Conservation (phyloP, 2,888 invertebrate species). For the Hedychridium roseum region DNA sequence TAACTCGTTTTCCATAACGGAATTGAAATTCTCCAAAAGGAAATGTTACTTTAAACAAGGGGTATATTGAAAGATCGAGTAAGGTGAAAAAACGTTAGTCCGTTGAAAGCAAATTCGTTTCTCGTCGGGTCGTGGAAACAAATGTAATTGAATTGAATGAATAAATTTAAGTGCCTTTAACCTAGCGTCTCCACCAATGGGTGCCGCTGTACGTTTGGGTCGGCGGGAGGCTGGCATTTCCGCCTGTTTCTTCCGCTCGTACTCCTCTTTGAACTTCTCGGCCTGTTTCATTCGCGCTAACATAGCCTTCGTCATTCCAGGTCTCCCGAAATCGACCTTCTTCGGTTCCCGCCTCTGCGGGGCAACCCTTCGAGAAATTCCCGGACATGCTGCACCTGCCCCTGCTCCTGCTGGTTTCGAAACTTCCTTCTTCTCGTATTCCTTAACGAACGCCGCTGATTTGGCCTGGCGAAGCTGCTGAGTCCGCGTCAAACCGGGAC, state of each 20-base stretch:
- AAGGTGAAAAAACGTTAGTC: not conserved
- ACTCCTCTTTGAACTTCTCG: slow-evolving; percentile 32
- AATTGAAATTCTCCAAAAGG: no score
- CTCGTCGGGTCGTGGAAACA: no score
- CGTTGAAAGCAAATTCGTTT: not conserved
- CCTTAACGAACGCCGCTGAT: slow-evolving; percentile 34
- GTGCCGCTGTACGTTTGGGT: slow-evolving; percentile 33
- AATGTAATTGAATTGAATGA: no score
- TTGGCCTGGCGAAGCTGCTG: slow-evolving; percentile 42
- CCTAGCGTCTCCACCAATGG: slow-evolving; percentile 44
- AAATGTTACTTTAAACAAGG: not conserved
- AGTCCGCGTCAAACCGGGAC: slow-evolving; percentile 31
- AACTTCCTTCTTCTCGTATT: slow-evolving; percentile 16
- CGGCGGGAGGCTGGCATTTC: slow-evolving; percentile 5
- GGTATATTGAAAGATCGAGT: not conserved
- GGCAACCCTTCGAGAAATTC: slow-evolving; percentile 12
- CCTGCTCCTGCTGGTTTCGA: not conserved
- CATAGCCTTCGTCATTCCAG: slow-evolving; percentile 50
- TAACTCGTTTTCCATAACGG: no score
- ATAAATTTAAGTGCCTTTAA: no score
- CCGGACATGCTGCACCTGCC: not conserved
- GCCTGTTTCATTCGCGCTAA: slow-evolving; percentile 45
- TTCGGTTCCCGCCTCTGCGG: slow-evolving; percentile 38
- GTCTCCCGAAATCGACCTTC: slow-evolving; percentile 44
- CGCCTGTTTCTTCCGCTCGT: slow-evolving; percentile 27